These are phyloP conservation scores for Pitangus sulphuratus DNA, from an alignment of 2,797 vertebrate species.

Conservation along the genomic window DNA sequence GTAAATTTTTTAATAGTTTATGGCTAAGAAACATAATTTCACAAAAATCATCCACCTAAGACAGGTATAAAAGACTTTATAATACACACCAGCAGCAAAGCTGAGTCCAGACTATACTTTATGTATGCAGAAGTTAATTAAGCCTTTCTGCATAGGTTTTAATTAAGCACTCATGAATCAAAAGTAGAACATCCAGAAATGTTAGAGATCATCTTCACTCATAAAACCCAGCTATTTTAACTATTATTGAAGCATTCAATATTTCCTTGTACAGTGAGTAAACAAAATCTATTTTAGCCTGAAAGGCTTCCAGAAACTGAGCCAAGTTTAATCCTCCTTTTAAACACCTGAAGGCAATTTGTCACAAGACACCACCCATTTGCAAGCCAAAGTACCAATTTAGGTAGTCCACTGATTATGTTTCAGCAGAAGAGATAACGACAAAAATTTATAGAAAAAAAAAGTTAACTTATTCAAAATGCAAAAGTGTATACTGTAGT, in stretches of 20 bases:
- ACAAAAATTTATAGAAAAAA: background rate
- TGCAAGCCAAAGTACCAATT: background rate
- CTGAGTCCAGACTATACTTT: background rate
- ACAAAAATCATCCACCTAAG: background rate
- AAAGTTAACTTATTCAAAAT: background rate
- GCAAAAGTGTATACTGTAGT: background rate
- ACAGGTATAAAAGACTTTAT: background rate
- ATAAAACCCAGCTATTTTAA: background rate
- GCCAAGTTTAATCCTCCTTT: constrained; percentile 19
- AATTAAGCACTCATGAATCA: background rate
- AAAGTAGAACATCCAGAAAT: background rate
- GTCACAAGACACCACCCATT: background rate
- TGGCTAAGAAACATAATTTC: background rate
- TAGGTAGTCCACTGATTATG: background rate
- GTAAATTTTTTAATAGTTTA: background rate
- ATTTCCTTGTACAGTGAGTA: background rate
- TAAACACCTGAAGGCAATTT: constrained; percentile 32
- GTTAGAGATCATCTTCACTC: background rate
- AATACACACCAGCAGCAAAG: background rate
- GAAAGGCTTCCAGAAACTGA: constrained; percentile 16
- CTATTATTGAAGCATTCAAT: background rate
- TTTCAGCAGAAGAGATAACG: background rate
- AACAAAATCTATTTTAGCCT: constrained; percentile 3
- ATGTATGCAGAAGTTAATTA: background rate
- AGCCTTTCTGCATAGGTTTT: background rate